Evolutionary conservation across 1,140 invertebrate genomes (phyloP), one percentile per base, ranked within the genome.

Genomic region (Drosophila pseudoobscura): DNA sequence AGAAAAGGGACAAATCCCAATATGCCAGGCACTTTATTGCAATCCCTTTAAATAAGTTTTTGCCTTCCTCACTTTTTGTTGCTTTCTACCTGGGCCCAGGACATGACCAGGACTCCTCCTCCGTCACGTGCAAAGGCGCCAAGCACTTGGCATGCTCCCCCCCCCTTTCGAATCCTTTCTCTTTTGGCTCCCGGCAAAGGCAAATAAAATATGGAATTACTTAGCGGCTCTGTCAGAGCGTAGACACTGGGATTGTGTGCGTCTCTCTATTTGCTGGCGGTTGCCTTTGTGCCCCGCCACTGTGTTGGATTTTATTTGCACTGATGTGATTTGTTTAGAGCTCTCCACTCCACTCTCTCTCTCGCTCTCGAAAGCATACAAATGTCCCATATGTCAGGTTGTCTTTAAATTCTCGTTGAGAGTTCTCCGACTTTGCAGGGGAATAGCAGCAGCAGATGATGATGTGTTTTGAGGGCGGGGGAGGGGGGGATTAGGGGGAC

Each of bases 171-270:
- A 68, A 69, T 60, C 75, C 79, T 83, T 82, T 76, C 57, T 57
- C 54, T 78, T 59, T 75, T 47, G 61, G 46, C 43, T 62, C 20
- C 78, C 62, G 60, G 41, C 46, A 65, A 71, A 68, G 51, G 78
- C 74, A 76, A 89, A 87, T 88, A 87, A 87, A 87, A 87, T 87
- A 87, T 87, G 83, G 84, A 88, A 87, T 88, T 87, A 87, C 83
- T 87, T 89, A 87, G 72, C 78, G 63, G 83, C 68, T 52, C 60
- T 64, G 57, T 63, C 63, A 75, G 66, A 54, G 61, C 46, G 49
- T 55, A 65, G 43, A 59, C 59, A 50, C 17, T 71, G 55, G 55
- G 50, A 74, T 17, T 35, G 17, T 26, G 11, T 52, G 43, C 53
- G 78, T 54, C 64, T 68, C 64, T 82, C 79, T 83, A 83, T 83